phyloP scores from a whole-genome alignment of 2,888 invertebrate species.

The Lamproptera curius region DNA sequence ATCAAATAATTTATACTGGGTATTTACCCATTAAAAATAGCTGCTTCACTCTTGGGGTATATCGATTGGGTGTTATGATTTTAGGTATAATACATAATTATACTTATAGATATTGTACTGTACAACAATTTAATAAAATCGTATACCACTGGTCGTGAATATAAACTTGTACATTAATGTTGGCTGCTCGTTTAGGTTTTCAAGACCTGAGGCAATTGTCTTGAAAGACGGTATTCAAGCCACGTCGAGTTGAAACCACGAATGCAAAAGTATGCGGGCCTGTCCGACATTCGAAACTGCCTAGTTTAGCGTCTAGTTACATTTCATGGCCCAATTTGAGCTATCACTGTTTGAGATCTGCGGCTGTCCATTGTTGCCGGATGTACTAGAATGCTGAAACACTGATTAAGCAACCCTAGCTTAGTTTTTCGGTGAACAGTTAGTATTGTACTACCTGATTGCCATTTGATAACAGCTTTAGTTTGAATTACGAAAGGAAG shows the following conservation, averaged over 20 bases:
- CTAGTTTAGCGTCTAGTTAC: neutral
- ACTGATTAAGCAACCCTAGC: neutral
- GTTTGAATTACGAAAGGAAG: too few species aligned
- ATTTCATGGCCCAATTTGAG: neutral
- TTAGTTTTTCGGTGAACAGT: neutral
- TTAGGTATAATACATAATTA: too few species aligned
- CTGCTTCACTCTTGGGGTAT: too few species aligned
- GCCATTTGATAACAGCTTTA: too few species aligned
- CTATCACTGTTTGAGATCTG: neutral
- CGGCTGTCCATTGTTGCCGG: neutral
- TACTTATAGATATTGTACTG: too few species aligned
- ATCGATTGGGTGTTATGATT: too few species aligned
- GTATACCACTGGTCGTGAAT: neutral
- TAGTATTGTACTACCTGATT: too few species aligned
- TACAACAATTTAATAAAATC: neutral
- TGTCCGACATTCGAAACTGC: neutral
- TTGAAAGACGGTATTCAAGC: neutral
- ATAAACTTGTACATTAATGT: neutral
- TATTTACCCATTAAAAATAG: too few species aligned
- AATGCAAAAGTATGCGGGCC: neutral
- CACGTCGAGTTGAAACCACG: neutral
- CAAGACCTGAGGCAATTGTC: neutral
- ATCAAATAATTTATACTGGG: too few species aligned
- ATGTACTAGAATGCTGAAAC: neutral
- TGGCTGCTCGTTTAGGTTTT: neutral